Evolutionary conservation across 2,888 invertebrate genomes (phyloP), one percentile per base, ranked within the genome.

Genomic region (Bugulina stolonifera): DNA sequence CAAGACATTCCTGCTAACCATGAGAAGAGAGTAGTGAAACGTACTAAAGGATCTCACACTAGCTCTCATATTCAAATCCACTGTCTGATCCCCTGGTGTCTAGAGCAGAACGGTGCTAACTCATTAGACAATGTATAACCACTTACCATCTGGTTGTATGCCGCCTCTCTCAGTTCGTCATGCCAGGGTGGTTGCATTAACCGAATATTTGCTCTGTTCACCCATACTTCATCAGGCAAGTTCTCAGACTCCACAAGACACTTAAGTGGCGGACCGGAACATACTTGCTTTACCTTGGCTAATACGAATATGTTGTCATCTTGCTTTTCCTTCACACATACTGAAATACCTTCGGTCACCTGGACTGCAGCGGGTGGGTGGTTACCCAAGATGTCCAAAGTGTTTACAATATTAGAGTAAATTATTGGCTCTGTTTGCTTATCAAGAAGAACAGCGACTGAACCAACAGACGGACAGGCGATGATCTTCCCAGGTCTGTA

Each of bases 111-210:
- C n/a, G n/a, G n/a, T n/a, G n/a, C n/a, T n/a, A n/a, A n/a, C n/a
- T n/a, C n/a, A n/a, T n/a, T n/a, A n/a, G n/a, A n/a, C n/a, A n/a
- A n/a, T n/a, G n/a, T n/a, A n/a, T 2, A 64, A 32, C 14, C 27
- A 64, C 64, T 64, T 5, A 34, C 34, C 32, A 64, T 5, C 10
- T 64, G 64, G 22, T 29, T 34, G 3, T 81, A 82, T 71, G 25
- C 27, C 22, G 25, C 18, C 64, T 64, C 29, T 34, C 81, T 92
- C 73, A 97, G 85, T 85, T 98, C 97, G 80, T 97, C 98, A 86
- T 91, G 93, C 97, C 98, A 98, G 0, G 97, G 98, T 23, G 96
- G 94, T 81, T 91, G 89, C 76, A 96, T 87, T 35, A 98, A 88
- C 32, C 98, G 89, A 74, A 98, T 87, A 83, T 95, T 94, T 1